Percentiles rank a stretch among this genome's conserved stretches.
These are phyloP conservation scores for Tetramorium simillimum DNA, from an alignment of 1,140 invertebrate genomes.

Conservation along the genomic window DNA sequence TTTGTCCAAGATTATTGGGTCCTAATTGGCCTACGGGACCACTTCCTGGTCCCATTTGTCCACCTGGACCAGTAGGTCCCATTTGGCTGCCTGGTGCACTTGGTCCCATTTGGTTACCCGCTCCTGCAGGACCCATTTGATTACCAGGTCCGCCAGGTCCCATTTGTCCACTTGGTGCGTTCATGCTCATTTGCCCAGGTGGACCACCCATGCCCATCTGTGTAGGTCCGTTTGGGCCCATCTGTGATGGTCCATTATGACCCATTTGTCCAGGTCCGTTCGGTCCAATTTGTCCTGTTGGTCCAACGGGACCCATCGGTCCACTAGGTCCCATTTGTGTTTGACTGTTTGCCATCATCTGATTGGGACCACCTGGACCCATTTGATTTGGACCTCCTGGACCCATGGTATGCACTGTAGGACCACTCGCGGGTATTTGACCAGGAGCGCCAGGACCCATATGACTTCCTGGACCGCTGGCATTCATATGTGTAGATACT, in stretches of 20 bases:
- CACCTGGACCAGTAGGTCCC: constrained; percentile 43
- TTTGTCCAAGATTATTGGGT: constrained; percentile 62
- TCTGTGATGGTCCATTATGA: constrained; percentile 69
- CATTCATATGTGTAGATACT: constrained; percentile 70
- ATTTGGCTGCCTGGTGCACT: constrained; percentile 55
- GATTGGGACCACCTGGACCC: constrained; percentile 63
- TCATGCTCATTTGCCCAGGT: constrained; percentile 69
- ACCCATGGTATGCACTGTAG: constrained; percentile 62
- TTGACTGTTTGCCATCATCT: constrained; percentile 67
- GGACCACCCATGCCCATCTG: constrained; percentile 66
- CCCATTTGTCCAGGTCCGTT: constrained; percentile 69
- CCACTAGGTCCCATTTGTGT: constrained; percentile 68
- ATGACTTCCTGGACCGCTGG: constrained; percentile 66
- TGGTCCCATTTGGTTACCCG: constrained; percentile 69
- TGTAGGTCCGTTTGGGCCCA: constrained; percentile 69
- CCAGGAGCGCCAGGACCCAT: constrained; percentile 70
- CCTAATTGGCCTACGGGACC: constrained; percentile 63
- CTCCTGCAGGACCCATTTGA: constrained; percentile 68
- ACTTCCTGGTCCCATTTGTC: constrained; percentile 67
- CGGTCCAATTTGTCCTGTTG: constrained; percentile 65
- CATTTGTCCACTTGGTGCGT: constrained; percentile 59
- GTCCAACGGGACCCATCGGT: constrained; percentile 62
- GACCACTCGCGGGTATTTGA: constrained; percentile 67
- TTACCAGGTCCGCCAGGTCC: constrained; percentile 61
- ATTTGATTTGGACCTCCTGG: constrained; percentile 72